Base-by-base conservation (phyloP, 2,888 invertebrate genomes). In the Campoplex capitator region DNA sequence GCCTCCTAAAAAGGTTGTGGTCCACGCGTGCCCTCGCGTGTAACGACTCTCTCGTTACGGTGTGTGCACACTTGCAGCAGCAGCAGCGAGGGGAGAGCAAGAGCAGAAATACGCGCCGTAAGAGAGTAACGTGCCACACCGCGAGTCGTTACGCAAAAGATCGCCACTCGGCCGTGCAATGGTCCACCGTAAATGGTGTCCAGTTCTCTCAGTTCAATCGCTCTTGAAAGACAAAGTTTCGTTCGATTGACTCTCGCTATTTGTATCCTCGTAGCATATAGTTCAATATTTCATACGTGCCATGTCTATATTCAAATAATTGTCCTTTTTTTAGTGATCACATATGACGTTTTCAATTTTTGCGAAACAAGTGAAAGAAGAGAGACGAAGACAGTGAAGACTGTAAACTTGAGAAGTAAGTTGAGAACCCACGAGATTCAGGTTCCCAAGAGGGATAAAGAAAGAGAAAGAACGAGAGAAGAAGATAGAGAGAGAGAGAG, bases 361-460 rank as follows among this genome's bases (percentile, higher is more conserved):
- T 71, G 65, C 65, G n/a, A 23, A 32, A 71, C 54, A 79, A 45
- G 45, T 11, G 45, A 45, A n/a, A 13, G 28, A 62, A 51, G 35
- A 8, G 51, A 51, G 56, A 62, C 13, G 35, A 35, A 65, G 38
- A 48, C 48, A 32, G 18, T 16, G 75, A 45, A 38, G 23, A 56
- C 54, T 45, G 51, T 51, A 32, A 81, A 73, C 18, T 56, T 73
- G 54, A 51, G 38, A 67, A 75, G 70, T 79, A 78, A 82, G 88
- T 89, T 89, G 89, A 89, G 89, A 89, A 89, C 89, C 89, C 79
- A 81, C 86, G 85, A 85, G 87, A 89, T 89, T 89, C 89, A 88
- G 89, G 89, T 89, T 89, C 89, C 86, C 79, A 18, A 18, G 71
- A 78, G 28, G 54, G 68, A 67, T 42, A 67, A n/a, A n/a, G n/a